Base-by-base conservation (phyloP, 2,888 invertebrate species). In the Parnassius smintheus region DNA sequence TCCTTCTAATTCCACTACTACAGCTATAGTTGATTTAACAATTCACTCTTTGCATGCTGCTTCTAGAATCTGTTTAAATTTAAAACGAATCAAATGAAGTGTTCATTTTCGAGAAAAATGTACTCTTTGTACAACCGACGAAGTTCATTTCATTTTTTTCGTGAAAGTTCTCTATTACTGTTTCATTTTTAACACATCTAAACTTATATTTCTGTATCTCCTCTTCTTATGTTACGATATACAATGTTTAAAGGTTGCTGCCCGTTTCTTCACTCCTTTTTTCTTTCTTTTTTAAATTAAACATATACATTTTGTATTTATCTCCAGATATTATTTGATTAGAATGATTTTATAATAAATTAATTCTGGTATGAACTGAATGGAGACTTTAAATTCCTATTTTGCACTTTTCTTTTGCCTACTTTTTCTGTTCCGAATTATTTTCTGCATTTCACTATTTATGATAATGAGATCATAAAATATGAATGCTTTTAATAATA, bases 21-120 rank as follows among this genome's bases (percentile, higher is more conserved):
- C 84, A 82, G 78, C 77, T 83, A 81, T 86, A 91, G 86, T 89
- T 82, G 82, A 78, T 84, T 75, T 81, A 80, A 80, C 85, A 81
- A 83, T 75, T 83, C 78, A 89, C 84, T 83, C 88, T 89, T 76
- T 86, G 91, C 91, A 91, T 91, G 91, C 79, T 72, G 91, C 91
- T 91, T 91, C 83, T 85, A 83, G 77, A 76, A 49, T 80, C 80
- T 83, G 78, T 82, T 77, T 83, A 76, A 75, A 69, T 72, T 71
- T 74, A 72, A 74, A 68, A 70, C 72, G 76, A 83, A 86, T 78
- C 75, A 79, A 69, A 76, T 85, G 79, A 78, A 80, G 63, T 69
- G 65, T 63, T 54, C 65, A 56, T 68, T 65, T 49, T 50, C 54
- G 2, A 13, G 12, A 59, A 7, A 35, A n/a, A 48, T 35, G 53